Percentiles rank a stretch among this genome's conserved stretches.
Conservation (phyloP, 2,888 invertebrate species). For the Dynastes grantii region DNA sequence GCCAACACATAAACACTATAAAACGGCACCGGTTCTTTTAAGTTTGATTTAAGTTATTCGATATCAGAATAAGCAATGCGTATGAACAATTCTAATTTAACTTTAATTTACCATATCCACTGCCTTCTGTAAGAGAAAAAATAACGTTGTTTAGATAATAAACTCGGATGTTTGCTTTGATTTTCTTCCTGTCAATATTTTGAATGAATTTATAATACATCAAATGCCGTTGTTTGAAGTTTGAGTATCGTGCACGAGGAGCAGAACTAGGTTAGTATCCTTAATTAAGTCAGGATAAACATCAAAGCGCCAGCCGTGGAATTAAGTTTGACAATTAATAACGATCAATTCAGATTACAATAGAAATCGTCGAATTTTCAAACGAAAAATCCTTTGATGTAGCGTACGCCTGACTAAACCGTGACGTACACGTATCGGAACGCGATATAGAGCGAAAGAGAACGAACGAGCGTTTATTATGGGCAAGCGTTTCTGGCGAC, state of each 20-base stretch:
- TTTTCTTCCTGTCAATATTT: conserved; percentile 21
- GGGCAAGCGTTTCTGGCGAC: conserved; percentile 58
- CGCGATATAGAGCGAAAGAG: conserved; percentile 54
- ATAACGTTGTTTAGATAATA: conserved; percentile 14
- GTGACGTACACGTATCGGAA: conserved; percentile 59
- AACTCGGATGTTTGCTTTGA: conserved; percentile 9
- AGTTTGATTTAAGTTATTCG: background rate
- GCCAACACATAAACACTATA: background rate
- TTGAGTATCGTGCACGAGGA: background rate
- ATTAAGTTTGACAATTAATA: conserved; percentile 39
- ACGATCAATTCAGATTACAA: conserved; percentile 41
- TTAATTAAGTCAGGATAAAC: conserved; percentile 25
- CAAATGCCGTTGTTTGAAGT: conserved; percentile 7
- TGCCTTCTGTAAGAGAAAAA: background rate
- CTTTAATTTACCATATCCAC: background rate
- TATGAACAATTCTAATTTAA: background rate
- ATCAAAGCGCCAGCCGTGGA: conserved; percentile 24
- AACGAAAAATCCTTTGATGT: conserved; percentile 49
- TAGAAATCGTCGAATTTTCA: conserved; percentile 27
- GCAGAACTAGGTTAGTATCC: background rate
- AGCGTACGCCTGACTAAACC: conserved; percentile 47
- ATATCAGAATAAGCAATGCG: background rate
- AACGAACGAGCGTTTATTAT: conserved; percentile 55
- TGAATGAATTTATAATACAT: background rate
- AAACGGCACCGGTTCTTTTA: background rate